A percentile compares a stretch with the other conserved stretches of the same genome.
Conservation (phyloP, 2,888 invertebrate species). For the Apantesis nais region DNA sequence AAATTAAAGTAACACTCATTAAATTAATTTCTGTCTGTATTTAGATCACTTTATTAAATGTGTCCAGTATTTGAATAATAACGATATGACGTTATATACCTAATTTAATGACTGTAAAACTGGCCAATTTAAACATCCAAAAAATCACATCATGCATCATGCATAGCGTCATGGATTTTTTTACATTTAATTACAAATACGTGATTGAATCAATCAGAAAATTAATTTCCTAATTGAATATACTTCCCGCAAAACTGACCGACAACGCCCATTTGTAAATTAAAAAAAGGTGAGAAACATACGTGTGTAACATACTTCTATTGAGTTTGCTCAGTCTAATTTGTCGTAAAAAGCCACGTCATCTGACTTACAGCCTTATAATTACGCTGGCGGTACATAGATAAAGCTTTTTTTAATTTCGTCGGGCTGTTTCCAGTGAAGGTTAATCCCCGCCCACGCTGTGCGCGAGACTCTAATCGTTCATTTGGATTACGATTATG, state of each 20-base stretch:
- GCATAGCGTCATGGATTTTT: not conserved
- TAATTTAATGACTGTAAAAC: not conserved
- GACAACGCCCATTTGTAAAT: not conserved
- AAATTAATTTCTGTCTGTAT: conserved; percentile 16
- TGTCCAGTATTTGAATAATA: not conserved
- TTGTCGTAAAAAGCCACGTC: conserved; percentile 61
- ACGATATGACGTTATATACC: not conserved
- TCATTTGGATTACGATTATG: conserved; percentile 79
- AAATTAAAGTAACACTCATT: not conserved
- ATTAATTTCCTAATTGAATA: not conserved
- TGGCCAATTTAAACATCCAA: not conserved
- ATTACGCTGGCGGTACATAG: conserved; percentile 66
- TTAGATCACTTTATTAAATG: conserved; percentile 43
- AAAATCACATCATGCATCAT: too few species aligned
- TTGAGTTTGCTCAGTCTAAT: conserved; percentile 56
- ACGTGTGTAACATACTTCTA: not conserved
- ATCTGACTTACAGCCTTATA: conserved; percentile 73
- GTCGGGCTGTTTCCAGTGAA: conserved; percentile 54
- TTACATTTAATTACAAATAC: not conserved
- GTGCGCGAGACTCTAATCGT: conserved; percentile 72
- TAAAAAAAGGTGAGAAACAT: not conserved
- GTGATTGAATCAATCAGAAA: not conserved
- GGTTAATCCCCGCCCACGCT: conserved; percentile 76
- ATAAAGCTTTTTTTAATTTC: conserved; percentile 67
- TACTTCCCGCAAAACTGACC: not conserved